Conservation (phyloP, 2,113 vertebrate genomes). For the Cololabis saira region DNA sequence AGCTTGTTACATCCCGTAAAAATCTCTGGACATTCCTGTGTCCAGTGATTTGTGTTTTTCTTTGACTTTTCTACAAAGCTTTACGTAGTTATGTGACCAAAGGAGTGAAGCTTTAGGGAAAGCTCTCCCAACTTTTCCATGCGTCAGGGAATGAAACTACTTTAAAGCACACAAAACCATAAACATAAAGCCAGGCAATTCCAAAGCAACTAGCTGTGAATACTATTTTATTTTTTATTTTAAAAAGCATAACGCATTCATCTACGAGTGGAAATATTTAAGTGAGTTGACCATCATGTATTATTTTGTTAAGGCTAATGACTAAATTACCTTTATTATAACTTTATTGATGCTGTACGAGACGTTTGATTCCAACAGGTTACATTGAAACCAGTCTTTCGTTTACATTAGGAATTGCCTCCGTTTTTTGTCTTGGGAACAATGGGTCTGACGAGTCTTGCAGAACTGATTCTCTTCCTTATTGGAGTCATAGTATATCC, state of each 20-base stretch:
- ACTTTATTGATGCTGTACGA: constrained; percentile 22
- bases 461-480: constrained; percentile 7
- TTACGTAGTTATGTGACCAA: constrained; percentile 49
- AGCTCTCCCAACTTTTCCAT: not conserved
- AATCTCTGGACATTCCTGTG: not conserved
- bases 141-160: constrained; percentile 25
- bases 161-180: constrained; percentile 15
- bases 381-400: constrained; percentile 15
- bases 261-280: constrained; percentile 12
- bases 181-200: constrained; percentile 7
- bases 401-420: constrained; percentile 26
- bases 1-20: constrained; percentile 31
- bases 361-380: constrained; percentile 11
- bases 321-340: not conserved
- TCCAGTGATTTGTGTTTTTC: constrained; percentile 15
- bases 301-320: not conserved
- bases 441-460: constrained; percentile 11
- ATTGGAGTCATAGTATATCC: not conserved
- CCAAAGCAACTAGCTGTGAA: constrained; percentile 22
- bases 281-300: constrained; percentile 13
- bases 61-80: constrained; percentile 10
- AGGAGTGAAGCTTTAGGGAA: constrained; percentile 8
- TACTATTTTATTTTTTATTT: not conserved
- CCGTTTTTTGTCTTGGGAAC: constrained; percentile 2
- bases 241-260: constrained; percentile 6